phyloP scores from a whole-genome alignment of 1,140 invertebrate genomes.

The Drosophila varians region DNA sequence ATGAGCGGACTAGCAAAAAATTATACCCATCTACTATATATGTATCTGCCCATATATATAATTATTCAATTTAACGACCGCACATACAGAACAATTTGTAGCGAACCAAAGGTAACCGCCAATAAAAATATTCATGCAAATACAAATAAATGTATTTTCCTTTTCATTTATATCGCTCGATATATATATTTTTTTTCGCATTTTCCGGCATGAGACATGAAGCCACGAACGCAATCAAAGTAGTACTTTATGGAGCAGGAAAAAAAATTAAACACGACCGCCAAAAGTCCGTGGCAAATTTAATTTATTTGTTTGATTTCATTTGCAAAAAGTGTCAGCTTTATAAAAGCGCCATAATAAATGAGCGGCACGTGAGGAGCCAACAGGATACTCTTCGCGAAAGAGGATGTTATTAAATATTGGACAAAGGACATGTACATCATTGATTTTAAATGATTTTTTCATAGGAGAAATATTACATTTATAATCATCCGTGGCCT shows the following conservation, averaged over 20 bases:
- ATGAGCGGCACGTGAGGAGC: neutral
- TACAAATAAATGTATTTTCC: constrained; percentile 32
- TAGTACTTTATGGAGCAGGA: constrained; percentile 35
- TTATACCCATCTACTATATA: constrained; percentile 19
- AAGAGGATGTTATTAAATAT: neutral
- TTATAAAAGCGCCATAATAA: constrained; percentile 39
- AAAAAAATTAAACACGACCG: constrained; percentile 18
- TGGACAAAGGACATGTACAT: neutral
- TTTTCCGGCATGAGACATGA: constrained; percentile 44
- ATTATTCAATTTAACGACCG: constrained; percentile 80
- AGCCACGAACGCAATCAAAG: constrained; percentile 38
- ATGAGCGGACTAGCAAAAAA: constrained; percentile 40
- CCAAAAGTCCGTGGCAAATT: constrained; percentile 57
- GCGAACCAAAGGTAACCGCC: constrained; percentile 64
- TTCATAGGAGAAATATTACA: neutral
- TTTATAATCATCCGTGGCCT: neutral
- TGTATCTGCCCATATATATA: constrained; percentile 38
- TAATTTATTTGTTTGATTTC: constrained; percentile 68
- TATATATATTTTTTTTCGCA: constrained; percentile 43
- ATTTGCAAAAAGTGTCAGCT: constrained; percentile 46
- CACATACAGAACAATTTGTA: constrained; percentile 53
- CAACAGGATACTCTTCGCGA: neutral
- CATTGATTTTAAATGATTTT: neutral
- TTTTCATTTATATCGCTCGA: constrained; percentile 30
- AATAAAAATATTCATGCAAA: constrained; percentile 71